Percentiles rank a stretch among this genome's conserved stretches.
Evolutionary conservation across 2,113 vertebrate species (phyloP).

Genomic region (Nothobranchius furzeri): DNA sequence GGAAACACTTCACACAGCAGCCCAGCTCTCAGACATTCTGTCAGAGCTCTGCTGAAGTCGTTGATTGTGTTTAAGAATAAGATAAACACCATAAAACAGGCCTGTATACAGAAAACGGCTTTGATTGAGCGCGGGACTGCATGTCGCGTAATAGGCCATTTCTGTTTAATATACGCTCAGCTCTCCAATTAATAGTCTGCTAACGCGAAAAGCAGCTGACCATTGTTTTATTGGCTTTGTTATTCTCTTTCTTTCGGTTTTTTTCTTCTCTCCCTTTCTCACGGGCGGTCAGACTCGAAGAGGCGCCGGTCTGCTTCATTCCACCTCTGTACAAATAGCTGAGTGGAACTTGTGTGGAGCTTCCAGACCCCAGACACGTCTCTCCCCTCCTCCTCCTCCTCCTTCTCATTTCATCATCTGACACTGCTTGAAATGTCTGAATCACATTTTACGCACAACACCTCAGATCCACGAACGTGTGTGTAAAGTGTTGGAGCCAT

Average conservation of each 20-base stretch:
- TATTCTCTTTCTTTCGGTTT: not conserved
- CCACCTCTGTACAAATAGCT: conserved; percentile 75
- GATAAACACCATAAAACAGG: conserved; percentile 62
- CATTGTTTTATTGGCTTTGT: conserved; percentile 76
- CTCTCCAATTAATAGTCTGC: conserved; percentile 77
- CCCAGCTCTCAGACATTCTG: conserved; percentile 54
- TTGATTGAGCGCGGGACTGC: conserved; percentile 53
- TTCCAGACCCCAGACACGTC: conserved; percentile 65
- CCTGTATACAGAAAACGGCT: conserved; percentile 49
- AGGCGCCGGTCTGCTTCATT: conserved; percentile 77
- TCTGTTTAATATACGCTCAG: conserved; percentile 62
- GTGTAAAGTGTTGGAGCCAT: conserved; percentile 14
- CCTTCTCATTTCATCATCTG: conserved; percentile 68
- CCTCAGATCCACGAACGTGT: conserved; percentile 45
- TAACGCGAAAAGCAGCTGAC: conserved; percentile 77
- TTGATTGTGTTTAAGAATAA: conserved; percentile 70
- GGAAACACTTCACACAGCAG: conserved; percentile 50
- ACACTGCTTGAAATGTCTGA: conserved; percentile 76
- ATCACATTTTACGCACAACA: conserved; percentile 77
- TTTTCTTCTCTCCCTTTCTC: conserved; percentile 41
- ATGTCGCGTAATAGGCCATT: conserved; percentile 67
- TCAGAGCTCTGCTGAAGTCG: conserved; percentile 68
- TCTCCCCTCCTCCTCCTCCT: conserved; percentile 5
- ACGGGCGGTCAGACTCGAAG: conserved; percentile 74
- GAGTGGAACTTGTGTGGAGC: conserved; percentile 74